Evolutionary conservation across 2,888 invertebrate species (phyloP), one percentile per base, ranked within the genome.

Genomic region (Pharmacophagus antenor): DNA sequence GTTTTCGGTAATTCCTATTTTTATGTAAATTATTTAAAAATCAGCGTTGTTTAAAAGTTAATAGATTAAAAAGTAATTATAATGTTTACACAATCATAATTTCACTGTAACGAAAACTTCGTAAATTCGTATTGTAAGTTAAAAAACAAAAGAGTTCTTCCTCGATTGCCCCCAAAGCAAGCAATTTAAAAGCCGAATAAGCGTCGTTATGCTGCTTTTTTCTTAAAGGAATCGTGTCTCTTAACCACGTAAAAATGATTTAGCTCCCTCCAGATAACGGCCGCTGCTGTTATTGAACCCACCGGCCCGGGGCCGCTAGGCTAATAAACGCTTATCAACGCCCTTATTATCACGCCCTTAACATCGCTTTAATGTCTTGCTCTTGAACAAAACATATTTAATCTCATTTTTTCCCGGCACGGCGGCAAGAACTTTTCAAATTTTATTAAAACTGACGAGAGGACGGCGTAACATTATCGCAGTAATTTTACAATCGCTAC

Each of bases 331-430:
- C 90, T 91, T 90, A 90, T 91, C 91, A 90, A 86, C 87, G 84
- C 82, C 79, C 88, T 88, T 89, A 91, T 91, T 91, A 91, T 91
- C 90, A 88, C 90, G 89, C 91, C 91, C 91, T 91, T 89, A 91
- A 88, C 91, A 87, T 89, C 88, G 84, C 87, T 88, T 91, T 89
- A 91, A 90, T 91, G 90, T 89, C 88, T 86, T 87, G 87, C 88
- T 87, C 84, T 89, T 88, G 90, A 91, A 91, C 91, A 91, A 91
- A 91, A 91, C 91, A 91, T 91, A 91, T 91, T 91, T 91, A 91
- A 91, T 91, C 90, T 85, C 87, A 89, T 88, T 91, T 91, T 85
- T 88, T 82, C 79, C 78, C 79, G 42, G 46, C 51, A 44, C 50
- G 37, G 55, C 57, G 46, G 54, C 73, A 74, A 75, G 79, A 88